These are phyloP conservation scores for Lindbergichthys nudifrons DNA, from an alignment of 2,797 vertebrate genomes.

Conservation along the genomic window DNA sequence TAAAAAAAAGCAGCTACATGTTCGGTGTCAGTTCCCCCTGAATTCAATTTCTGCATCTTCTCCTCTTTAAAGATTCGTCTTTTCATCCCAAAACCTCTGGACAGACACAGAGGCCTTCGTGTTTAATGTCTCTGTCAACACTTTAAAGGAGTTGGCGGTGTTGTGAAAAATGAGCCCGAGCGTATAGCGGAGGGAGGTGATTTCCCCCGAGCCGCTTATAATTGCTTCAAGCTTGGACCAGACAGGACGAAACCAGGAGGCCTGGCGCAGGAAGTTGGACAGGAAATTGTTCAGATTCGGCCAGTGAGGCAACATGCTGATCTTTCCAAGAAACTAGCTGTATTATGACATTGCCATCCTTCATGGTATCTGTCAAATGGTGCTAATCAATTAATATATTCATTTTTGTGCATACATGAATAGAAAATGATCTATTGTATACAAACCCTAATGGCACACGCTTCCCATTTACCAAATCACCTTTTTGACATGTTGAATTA, in stretches of 20 bases:
- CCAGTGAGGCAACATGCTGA: slow-evolving; percentile 58
- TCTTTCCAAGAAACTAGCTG: slow-evolving; percentile 31
- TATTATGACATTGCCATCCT: slow-evolving; percentile 14
- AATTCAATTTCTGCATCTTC: slow-evolving; percentile 7
- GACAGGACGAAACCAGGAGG: slow-evolving; percentile 77
- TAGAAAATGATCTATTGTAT: not conserved
- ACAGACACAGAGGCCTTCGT: slow-evolving; percentile 60
- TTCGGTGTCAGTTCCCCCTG: slow-evolving; percentile 6
- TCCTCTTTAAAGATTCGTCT: not conserved
- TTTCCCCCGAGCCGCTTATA: slow-evolving; percentile 77
- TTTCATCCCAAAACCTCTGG: slow-evolving; percentile 21
- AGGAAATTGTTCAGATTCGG: slow-evolving; percentile 82
- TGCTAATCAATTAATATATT: not conserved
- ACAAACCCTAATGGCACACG: not conserved
- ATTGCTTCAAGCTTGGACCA: slow-evolving; percentile 84
- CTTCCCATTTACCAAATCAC: slow-evolving; percentile 6
- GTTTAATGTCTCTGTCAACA: slow-evolving; percentile 80
- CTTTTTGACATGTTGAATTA: slow-evolving; percentile 7
- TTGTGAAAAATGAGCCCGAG: slow-evolving; percentile 78
- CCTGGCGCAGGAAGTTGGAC: slow-evolving; percentile 76
- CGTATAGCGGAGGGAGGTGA: slow-evolving; percentile 70
- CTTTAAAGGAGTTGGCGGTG: slow-evolving; percentile 70
- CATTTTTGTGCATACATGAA: not conserved
- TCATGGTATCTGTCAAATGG: not conserved
- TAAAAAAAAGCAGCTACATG: not conserved